Evolutionary conservation across 2,797 vertebrate species (phyloP).

Genomic region (Tangara arthus): DNA sequence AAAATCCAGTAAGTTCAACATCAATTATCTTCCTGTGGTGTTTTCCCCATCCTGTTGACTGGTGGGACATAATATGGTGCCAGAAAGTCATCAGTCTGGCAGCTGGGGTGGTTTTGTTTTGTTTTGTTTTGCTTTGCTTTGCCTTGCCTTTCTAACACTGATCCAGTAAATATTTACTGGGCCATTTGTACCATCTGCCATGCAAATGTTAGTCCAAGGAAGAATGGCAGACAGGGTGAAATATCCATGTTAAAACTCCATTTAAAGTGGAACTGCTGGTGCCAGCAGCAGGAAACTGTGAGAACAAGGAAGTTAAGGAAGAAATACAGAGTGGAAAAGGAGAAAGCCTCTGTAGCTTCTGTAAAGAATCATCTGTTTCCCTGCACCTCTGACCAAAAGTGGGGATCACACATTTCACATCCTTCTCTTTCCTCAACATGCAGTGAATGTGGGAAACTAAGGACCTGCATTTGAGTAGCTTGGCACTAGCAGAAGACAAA

Average conservation of each 20-base stretch:
- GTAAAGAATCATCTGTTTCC: neutral
- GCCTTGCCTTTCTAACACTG: slow-evolving; percentile 41
- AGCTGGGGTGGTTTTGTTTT: slow-evolving; percentile 57
- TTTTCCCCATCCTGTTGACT: slow-evolving; percentile 31
- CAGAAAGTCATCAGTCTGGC: slow-evolving; percentile 71
- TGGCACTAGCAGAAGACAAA: neutral
- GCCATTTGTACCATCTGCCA: slow-evolving; percentile 77
- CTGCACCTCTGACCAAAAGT: neutral
- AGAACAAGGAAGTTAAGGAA: slow-evolving; percentile 50
- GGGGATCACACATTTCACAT: neutral
- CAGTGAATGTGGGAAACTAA: neutral
- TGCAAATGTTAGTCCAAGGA: slow-evolving; percentile 71
- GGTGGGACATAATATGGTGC: slow-evolving; percentile 44
- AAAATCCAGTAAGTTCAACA: slow-evolving; percentile 56
- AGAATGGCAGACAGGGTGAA: slow-evolving; percentile 48
- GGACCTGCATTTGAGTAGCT: neutral
- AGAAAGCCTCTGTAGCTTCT: neutral
- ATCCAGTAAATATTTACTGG: slow-evolving; percentile 75
- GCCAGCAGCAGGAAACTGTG: neutral
- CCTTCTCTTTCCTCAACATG: neutral
- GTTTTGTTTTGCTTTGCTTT: slow-evolving; percentile 6
- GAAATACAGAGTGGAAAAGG: neutral
- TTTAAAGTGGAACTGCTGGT: slow-evolving; percentile 46
- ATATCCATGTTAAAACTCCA: slow-evolving; percentile 54
- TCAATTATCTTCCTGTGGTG: slow-evolving; percentile 24